Conservation (phyloP, 2,797 vertebrate species). For the Poeciliopsis infans region DNA sequence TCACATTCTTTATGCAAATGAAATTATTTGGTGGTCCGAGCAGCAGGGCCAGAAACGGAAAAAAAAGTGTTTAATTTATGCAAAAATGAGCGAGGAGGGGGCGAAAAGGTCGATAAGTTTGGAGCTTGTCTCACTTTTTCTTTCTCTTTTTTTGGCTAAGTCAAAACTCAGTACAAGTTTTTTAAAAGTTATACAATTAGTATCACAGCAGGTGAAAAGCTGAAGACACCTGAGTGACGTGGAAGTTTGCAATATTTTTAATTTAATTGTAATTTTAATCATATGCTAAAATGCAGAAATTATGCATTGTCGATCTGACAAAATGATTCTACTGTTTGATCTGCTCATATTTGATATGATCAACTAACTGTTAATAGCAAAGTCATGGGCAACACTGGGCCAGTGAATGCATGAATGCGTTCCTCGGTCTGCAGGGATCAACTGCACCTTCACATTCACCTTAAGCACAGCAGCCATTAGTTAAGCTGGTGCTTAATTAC, state of each 20-base stretch:
- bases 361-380: neutral
- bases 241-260: neutral
- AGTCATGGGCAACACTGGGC: neutral
- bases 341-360: neutral
- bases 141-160: conserved; percentile 22
- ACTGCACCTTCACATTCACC: neutral
- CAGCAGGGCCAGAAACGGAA: conserved; percentile 6
- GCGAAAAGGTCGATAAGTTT: conserved; percentile 68
- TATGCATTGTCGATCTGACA: neutral
- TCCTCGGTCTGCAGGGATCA: conserved; percentile 6
- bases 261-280: neutral
- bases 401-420: neutral
- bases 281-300: neutral
- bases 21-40: conserved; percentile 47
- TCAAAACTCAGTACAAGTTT: conserved; percentile 50
- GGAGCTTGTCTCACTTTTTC: conserved; percentile 46
- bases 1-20: conserved; percentile 71
- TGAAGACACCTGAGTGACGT: neutral
- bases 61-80: conserved; percentile 52
- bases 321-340: neutral
- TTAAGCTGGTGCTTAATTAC: neutral
- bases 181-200: conserved; percentile 47
- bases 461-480: conserved; percentile 3
- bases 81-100: conserved; percentile 56
- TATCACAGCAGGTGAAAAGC: neutral